Evolutionary conservation across 2,888 invertebrate genomes (phyloP).

Genomic region (Crossocerus cetratus): DNA sequence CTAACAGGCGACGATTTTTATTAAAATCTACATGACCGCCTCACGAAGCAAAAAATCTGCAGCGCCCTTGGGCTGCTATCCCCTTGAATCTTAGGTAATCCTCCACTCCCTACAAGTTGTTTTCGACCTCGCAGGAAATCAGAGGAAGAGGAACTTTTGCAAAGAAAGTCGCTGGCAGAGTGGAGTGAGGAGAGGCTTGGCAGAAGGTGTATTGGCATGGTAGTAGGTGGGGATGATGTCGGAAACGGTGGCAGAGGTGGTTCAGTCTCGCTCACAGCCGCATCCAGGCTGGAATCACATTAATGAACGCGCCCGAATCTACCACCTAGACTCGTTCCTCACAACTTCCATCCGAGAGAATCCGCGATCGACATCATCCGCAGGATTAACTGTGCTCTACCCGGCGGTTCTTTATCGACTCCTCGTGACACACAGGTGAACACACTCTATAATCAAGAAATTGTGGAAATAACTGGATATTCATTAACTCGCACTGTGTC

Average conservation of each 20-base stretch:
- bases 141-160: no score
- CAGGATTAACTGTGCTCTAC: no score
- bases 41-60: no score
- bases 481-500: no score
- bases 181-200: conserved; percentile 15
- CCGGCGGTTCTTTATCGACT: not conserved
- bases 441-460: not conserved
- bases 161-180: conserved; percentile 38
- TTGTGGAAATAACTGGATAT: no score
- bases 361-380: no score
- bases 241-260: conserved; percentile 30
- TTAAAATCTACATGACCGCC: not conserved
- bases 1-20: no score
- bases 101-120: conserved; percentile 4
- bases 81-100: conserved; percentile 12
- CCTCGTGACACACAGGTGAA: not conserved
- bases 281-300: conserved; percentile 48
- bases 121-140: no score
- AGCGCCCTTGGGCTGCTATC: no score
- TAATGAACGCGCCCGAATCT: conserved; percentile 26
- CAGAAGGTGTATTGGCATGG: conserved; percentile 24
- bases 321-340: conserved; percentile 1
- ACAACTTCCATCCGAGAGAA: no score
- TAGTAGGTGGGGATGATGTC: conserved; percentile 45
- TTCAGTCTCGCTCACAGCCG: conserved; percentile 56